These are phyloP conservation scores for Falcaria lacertinaria DNA, from an alignment of 2,888 invertebrate species.

Conservation along the genomic window DNA sequence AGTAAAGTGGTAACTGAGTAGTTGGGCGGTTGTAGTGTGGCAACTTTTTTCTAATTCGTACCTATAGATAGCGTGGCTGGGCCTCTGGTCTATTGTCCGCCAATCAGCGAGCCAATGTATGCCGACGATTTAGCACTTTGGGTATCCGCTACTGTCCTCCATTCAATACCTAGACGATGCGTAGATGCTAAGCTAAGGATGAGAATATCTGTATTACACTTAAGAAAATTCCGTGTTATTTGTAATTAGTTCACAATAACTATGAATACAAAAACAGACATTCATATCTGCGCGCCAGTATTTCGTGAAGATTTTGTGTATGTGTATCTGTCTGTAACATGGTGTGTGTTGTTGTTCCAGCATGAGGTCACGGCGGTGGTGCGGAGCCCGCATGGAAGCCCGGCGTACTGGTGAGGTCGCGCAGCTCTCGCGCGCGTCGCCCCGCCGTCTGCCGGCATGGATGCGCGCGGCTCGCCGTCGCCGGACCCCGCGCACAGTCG, in stretches of 20 bases:
- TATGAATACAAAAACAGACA: no score
- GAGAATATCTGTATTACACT: neutral
- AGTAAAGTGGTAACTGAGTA: no score
- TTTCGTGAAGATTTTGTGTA: neutral
- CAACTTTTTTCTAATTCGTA: neutral
- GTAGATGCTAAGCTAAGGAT: constrained; percentile 9
- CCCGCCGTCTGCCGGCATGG: constrained; percentile 68
- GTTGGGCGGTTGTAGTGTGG: no score
- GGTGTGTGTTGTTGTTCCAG: constrained; percentile 42
- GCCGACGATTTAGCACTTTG: constrained; percentile 51
- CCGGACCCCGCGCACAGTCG: constrained; percentile 57
- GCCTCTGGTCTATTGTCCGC: constrained; percentile 41
- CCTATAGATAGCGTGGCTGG: constrained; percentile 26
- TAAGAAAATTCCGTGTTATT: no score
- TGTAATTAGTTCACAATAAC: no score
- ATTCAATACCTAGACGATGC: constrained; percentile 19
- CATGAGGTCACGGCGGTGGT: constrained; percentile 75
- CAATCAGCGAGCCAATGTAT: constrained; percentile 45
- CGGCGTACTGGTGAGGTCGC: constrained; percentile 65
- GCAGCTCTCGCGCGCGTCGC: constrained; percentile 63
- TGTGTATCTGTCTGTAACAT: constrained; percentile 6
- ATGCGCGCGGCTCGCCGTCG: constrained; percentile 67
- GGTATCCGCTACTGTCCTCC: constrained; percentile 41
- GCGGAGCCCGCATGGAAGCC: constrained; percentile 75
- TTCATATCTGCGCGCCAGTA: no score